These are phyloP conservation scores for Lepilemur septentrionalis DNA, from an alignment of 2,797 vertebrate species.

Conservation along the genomic window DNA sequence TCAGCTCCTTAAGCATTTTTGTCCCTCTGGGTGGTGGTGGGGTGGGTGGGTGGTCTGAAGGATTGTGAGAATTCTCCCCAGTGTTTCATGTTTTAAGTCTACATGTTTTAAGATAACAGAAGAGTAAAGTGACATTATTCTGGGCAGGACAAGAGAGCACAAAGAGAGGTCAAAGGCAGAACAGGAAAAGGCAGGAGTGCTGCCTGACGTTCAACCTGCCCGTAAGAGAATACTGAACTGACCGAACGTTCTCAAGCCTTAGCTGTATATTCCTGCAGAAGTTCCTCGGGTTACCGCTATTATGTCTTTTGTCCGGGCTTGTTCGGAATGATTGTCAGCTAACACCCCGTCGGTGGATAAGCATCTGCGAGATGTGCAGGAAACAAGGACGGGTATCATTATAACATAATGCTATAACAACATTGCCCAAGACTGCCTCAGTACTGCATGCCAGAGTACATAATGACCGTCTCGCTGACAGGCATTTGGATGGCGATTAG, in stretches of 20 bases:
- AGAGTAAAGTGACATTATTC: background rate
- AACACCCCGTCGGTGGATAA: constrained; percentile 66
- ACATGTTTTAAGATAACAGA: background rate
- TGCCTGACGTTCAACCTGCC: background rate
- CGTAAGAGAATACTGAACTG: background rate
- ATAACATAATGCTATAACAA: constrained; percentile 74
- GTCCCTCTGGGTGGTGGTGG: background rate
- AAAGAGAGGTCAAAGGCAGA: background rate
- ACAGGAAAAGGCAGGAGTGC: background rate
- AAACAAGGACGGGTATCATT: constrained; percentile 71
- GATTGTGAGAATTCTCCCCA: background rate
- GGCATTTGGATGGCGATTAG: constrained; percentile 62
- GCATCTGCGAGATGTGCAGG: constrained; percentile 71
- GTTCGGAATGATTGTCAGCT: constrained; percentile 64
- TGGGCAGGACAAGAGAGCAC: background rate
- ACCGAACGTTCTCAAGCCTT: constrained; percentile 46
- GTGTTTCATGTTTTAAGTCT: constrained; percentile 7
- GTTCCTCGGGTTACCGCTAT: constrained; percentile 71
- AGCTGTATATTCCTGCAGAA: constrained; percentile 37
- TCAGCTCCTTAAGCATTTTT: background rate
- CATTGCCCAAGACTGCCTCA: constrained; percentile 71
- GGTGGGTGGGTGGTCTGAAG: background rate
- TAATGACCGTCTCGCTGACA: constrained; percentile 60
- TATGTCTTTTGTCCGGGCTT: constrained; percentile 68
- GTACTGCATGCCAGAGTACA: constrained; percentile 68